phyloP scores from a whole-genome alignment of 2,797 vertebrate species.

The Hydrocynus forskahlii region DNA sequence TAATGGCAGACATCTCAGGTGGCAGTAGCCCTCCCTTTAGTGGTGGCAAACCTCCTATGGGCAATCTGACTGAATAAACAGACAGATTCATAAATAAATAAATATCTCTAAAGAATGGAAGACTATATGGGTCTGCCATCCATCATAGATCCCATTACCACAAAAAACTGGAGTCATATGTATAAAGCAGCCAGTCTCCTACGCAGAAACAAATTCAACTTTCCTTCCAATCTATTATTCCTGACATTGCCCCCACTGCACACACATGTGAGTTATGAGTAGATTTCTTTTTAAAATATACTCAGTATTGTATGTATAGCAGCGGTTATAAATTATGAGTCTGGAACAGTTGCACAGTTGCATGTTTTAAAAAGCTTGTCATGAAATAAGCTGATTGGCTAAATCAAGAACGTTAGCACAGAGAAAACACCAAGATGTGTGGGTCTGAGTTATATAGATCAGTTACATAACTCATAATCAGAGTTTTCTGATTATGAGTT shows the following conservation, averaged over 20 bases:
- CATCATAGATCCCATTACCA: conserved; percentile 82
- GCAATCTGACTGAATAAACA: conserved; percentile 71
- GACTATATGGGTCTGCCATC: conserved; percentile 70
- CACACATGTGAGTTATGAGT: conserved; percentile 75
- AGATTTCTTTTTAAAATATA: conserved; percentile 67
- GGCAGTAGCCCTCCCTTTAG: conserved; percentile 28
- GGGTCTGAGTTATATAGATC: neutral
- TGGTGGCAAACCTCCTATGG: conserved; percentile 64
- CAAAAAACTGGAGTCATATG: conserved; percentile 72
- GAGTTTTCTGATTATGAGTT: no score
- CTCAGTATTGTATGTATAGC: conserved; percentile 9
- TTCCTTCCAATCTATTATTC: conserved; percentile 80
- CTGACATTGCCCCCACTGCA: conserved; percentile 74
- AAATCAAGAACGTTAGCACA: neutral
- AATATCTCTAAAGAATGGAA: conserved; percentile 75
- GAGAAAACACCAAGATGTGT: neutral
- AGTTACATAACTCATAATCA: no score
- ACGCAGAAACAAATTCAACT: conserved; percentile 81
- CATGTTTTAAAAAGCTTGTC: neutral
- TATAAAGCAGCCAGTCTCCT: conserved; percentile 78
- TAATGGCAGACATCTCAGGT: conserved; percentile 38
- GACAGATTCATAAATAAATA: conserved; percentile 74
- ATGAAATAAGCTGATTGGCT: neutral
- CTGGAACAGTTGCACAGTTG: neutral
- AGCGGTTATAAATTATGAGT: conserved; percentile 6